Evolutionary conservation across 1,140 invertebrate genomes (phyloP).

Genomic region (Cyclina sinensis): DNA sequence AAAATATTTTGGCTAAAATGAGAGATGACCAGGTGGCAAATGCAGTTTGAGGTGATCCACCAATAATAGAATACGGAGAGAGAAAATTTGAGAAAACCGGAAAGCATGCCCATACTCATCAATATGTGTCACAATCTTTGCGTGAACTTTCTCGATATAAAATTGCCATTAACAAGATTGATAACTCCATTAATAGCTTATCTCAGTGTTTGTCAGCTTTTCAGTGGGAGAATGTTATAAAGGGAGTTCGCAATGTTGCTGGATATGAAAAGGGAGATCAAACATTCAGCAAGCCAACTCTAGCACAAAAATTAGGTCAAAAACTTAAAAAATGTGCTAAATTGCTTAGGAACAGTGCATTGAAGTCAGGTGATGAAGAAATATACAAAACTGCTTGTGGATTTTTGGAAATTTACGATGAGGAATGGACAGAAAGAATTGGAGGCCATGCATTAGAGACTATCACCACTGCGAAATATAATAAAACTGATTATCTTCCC

Average conservation of each 20-base stretch:
- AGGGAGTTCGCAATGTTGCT: neutral
- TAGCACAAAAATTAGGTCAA: constrained; percentile 8
- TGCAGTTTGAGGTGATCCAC: neutral
- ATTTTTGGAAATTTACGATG: constrained; percentile 1
- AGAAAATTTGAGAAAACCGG: constrained; percentile 18
- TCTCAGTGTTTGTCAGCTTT: neutral
- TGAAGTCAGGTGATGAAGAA: neutral
- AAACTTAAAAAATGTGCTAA: constrained; percentile 12
- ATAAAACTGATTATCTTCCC: neutral
- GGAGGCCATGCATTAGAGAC: neutral
- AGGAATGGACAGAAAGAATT: constrained; percentile 19
- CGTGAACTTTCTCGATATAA: neutral
- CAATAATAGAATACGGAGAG: constrained; percentile 16
- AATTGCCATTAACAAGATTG: neutral
- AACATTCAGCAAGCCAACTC: neutral
- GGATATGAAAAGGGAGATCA: neutral
- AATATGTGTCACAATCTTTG: neutral
- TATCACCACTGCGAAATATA: neutral
- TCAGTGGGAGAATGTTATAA: neutral
- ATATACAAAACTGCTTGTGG: neutral
- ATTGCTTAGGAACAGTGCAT: neutral
- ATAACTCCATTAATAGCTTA: neutral
- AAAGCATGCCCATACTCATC: constrained; percentile 7
- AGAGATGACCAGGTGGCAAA: neutral
- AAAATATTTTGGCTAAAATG: neutral